Percentiles rank a stretch among this genome's conserved stretches.
phyloP scores from a whole-genome alignment of 1,140 invertebrate genomes.

The Gryllus bimaculatus region DNA sequence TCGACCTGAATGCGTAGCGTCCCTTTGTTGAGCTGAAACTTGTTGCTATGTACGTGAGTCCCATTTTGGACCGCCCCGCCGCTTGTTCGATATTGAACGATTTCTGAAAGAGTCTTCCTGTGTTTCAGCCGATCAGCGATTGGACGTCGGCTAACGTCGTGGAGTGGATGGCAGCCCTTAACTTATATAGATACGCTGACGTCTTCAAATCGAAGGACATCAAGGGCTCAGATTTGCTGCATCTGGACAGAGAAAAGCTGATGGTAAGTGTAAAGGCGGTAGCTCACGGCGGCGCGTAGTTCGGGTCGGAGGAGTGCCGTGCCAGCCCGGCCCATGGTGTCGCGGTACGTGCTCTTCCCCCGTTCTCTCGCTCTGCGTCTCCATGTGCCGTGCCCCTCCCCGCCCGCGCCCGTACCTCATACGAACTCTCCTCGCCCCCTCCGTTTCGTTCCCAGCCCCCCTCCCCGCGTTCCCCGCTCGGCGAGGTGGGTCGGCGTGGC shows the following conservation, averaged over 20 bases:
- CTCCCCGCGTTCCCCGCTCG: background rate
- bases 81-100: too few species aligned
- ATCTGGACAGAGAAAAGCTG: constrained; percentile 58
- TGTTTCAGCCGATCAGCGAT: constrained; percentile 52
- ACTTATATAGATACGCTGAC: constrained; percentile 60
- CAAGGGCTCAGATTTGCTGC: constrained; percentile 54
- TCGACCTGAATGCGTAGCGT: too few species aligned
- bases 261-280: constrained; percentile 40
- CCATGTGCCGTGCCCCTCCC: too few species aligned
- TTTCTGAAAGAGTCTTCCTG: background rate
- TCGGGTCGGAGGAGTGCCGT: background rate
- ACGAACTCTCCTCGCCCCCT: background rate
- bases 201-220: constrained; percentile 63
- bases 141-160: constrained; percentile 60
- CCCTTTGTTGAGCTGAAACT: too few species aligned
- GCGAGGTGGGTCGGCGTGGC: background rate
- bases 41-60: too few species aligned
- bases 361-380: background rate
- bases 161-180: constrained; percentile 66
- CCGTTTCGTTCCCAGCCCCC: background rate
- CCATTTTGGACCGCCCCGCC: too few species aligned
- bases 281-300: too few species aligned
- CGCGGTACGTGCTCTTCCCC: background rate
- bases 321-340: background rate
- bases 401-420: background rate